Evolutionary conservation across 2,797 vertebrate genomes (phyloP).

Genomic region (Poecilia picta): DNA sequence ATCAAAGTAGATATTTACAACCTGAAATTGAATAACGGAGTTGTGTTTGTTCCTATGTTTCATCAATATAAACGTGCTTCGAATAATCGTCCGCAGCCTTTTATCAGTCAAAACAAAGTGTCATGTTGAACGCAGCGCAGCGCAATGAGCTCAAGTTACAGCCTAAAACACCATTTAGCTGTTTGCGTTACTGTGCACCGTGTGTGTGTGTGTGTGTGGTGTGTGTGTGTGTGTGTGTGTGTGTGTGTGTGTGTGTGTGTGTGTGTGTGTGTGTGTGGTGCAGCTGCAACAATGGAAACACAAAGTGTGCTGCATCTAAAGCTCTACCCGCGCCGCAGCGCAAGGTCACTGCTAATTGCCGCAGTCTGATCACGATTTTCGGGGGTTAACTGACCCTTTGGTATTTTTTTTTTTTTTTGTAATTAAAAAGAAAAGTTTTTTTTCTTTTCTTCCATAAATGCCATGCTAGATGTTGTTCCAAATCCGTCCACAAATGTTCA

Average conservation of each 20-base stretch:
- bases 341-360: constrained; percentile 51
- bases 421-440: constrained; percentile 9
- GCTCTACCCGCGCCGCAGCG: constrained; percentile 8
- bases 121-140: constrained; percentile 3
- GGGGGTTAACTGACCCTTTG: constrained; percentile 51
- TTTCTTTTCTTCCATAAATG: background rate
- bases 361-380: constrained; percentile 27
- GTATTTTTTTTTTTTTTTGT: constrained; percentile 7
- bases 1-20: background rate
- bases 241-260: constrained; percentile 24
- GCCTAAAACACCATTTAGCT: constrained; percentile 31
- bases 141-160: constrained; percentile 45
- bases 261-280: constrained; percentile 39
- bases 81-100: constrained; percentile 13
- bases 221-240: constrained; percentile 38
- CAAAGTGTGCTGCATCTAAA: constrained; percentile 21
- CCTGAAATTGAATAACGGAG: background rate
- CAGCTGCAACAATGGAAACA: constrained; percentile 42
- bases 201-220: constrained; percentile 24
- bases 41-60: background rate
- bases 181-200: constrained; percentile 34
- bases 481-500: constrained; percentile 51
- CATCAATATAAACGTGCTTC: background rate
- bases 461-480: constrained; percentile 45
- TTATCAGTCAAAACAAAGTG: constrained; percentile 33